Conservation (phyloP, 53 echinoderm and acorn worm species). For the Echinometra lucunter region DNA sequence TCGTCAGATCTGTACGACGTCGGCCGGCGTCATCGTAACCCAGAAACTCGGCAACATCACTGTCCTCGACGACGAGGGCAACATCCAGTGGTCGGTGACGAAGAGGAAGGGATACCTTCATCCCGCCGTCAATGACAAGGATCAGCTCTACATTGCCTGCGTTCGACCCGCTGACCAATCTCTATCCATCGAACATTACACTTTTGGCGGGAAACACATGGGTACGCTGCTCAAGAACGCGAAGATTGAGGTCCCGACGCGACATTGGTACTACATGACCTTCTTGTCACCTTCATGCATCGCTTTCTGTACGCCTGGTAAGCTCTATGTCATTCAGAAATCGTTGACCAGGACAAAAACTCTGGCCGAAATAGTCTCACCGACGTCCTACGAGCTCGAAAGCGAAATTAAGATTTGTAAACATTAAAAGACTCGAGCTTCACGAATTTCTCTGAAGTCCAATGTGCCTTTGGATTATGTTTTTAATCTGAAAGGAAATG, state of each 20-base stretch:
- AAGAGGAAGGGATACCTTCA: conserved; percentile 65
- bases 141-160: conserved; percentile 67
- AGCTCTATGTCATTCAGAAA: conserved; percentile 61
- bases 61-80: conserved; percentile 46
- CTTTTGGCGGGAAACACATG: conserved; percentile 56
- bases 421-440: neutral
- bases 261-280: conserved; percentile 70
- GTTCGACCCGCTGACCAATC: conserved; percentile 39
- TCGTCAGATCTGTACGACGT: conserved; percentile 55
- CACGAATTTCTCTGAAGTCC: neutral
- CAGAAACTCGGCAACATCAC: conserved; percentile 57
- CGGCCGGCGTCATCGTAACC: conserved; percentile 41
- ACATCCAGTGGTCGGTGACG: conserved; percentile 62
- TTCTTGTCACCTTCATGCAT: conserved; percentile 65
- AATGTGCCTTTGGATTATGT: neutral
- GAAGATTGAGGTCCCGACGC: conserved; percentile 47
- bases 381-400: conserved; percentile 10
- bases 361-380: conserved; percentile 38
- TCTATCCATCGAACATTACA: conserved; percentile 67
- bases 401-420: conserved; percentile 54
- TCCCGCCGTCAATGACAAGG: conserved; percentile 60
- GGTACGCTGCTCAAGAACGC: conserved; percentile 62
- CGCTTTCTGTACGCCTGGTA: conserved; percentile 57
- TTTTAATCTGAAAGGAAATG: neutral
- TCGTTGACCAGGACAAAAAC: conserved; percentile 63